Percentiles rank a stretch among this genome's conserved stretches.
Evolutionary conservation across 2,888 invertebrate genomes (phyloP).

Genomic region (Amphiduros pacificus): DNA sequence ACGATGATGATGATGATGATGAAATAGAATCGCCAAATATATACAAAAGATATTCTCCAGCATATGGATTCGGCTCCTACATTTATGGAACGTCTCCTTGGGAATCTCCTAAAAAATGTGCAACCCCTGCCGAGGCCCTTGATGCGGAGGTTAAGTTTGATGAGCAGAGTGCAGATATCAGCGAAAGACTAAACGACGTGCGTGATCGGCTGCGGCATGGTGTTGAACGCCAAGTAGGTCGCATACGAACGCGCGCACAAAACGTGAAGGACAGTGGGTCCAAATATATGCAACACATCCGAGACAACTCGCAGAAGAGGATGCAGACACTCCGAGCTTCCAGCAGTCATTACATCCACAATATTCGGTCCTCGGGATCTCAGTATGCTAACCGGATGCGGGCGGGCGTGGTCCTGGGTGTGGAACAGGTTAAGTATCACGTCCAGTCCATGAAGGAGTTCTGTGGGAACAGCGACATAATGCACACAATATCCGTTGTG

Average conservation of each 20-base stretch:
- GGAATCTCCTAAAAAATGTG: conserved; percentile 36
- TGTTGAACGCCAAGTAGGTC: conserved; percentile 43
- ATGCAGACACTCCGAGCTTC: conserved; percentile 41
- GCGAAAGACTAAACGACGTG: conserved; percentile 48
- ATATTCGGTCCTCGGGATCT: conserved; percentile 31
- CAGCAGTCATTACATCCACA: conserved; percentile 35
- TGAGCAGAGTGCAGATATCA: conserved; percentile 28
- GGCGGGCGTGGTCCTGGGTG: conserved; percentile 46
- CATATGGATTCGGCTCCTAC: background rate
- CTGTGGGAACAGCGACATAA: conserved; percentile 54
- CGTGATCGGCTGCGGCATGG: conserved; percentile 39
- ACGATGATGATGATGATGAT: background rate
- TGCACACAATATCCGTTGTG: conserved; percentile 51
- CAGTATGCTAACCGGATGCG: conserved; percentile 43
- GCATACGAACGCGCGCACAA: conserved; percentile 41
- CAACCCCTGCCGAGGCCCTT: conserved; percentile 4
- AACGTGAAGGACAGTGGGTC: conserved; percentile 33
- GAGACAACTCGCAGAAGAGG: conserved; percentile 43
- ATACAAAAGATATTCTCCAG: background rate
- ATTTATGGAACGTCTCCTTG: background rate
- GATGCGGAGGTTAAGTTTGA: conserved; percentile 4
- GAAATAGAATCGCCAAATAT: background rate
- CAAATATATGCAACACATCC: conserved; percentile 40
- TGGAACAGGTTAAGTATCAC: conserved; percentile 51
- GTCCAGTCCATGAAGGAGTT: conserved; percentile 54